A percentile compares a stretch with the other conserved stretches of the same genome.
These are phyloP conservation scores for Columba janthina DNA, from an alignment of 2,113 vertebrate genomes.

Conservation along the genomic window DNA sequence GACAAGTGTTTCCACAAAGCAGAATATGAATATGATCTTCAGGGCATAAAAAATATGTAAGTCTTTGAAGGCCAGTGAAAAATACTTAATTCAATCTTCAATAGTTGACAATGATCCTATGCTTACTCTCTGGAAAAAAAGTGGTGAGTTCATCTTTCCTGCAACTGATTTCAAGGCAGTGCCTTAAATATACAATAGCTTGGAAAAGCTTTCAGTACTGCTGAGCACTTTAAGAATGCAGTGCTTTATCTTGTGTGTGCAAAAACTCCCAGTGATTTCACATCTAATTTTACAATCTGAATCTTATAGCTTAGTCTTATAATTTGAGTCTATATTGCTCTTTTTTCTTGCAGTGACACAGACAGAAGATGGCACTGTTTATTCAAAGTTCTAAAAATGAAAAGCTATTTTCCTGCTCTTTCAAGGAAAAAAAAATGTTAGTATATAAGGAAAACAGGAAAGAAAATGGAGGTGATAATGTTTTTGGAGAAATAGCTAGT, in stretches of 20 bases:
- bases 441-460: neutral
- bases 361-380: slow-evolving; percentile 78
- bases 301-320: neutral
- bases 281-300: neutral
- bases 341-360: slow-evolving; percentile 27
- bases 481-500: slow-evolving; percentile 3
- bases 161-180: slow-evolving; percentile 13
- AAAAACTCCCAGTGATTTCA: neutral
- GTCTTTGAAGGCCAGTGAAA: neutral
- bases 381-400: slow-evolving; percentile 45
- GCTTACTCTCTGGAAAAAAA: neutral
- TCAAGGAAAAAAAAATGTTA: slow-evolving; percentile 2
- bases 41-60: neutral
- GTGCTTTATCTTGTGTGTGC: neutral
- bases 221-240: neutral
- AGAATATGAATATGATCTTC: neutral
- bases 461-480: slow-evolving; percentile 21
- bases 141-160: neutral
- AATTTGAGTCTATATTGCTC: neutral
- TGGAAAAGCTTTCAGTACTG: neutral
- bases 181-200: neutral
- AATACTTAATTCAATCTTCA: neutral
- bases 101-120: neutral
- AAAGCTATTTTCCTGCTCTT: neutral
- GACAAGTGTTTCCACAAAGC: neutral